Percentiles rank a stretch among this genome's conserved stretches.
Evolutionary conservation across 2,113 vertebrate species (phyloP).

Genomic region (Pachypanchax playfairii): DNA sequence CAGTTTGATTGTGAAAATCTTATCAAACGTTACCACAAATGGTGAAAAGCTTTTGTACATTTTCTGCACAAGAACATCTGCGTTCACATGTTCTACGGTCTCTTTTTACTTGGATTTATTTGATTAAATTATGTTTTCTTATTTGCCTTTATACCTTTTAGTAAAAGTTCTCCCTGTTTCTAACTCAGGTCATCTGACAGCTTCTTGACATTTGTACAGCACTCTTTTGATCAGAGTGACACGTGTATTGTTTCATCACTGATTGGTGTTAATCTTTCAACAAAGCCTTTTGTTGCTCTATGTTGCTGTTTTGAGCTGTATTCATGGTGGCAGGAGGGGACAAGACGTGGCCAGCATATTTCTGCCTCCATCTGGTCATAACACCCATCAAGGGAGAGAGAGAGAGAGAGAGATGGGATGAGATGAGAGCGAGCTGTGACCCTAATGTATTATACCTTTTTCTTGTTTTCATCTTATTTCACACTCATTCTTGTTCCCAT

Average conservation of each 20-base stretch:
- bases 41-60: too few species aligned
- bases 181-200: conserved; percentile 18
- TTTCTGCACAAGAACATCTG: neutral
- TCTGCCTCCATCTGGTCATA: conserved; percentile 42
- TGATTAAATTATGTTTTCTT: neutral
- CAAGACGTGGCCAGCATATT: conserved; percentile 39
- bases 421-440: conserved; percentile 14
- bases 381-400: conserved; percentile 21
- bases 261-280: conserved; percentile 33
- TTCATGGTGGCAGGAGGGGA: conserved; percentile 38
- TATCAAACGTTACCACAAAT: too few species aligned
- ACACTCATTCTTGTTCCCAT: conserved; percentile 11
- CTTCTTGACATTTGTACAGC: conserved; percentile 8
- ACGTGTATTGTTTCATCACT: conserved; percentile 35
- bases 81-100: neutral
- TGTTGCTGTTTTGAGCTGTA: conserved; percentile 53
- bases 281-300: conserved; percentile 31
- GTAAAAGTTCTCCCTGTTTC: conserved; percentile 13
- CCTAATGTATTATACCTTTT: conserved; percentile 6
- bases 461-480: conserved; percentile 19
- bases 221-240: conserved; percentile 22
- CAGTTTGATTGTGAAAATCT: neutral
- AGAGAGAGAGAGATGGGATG: neutral
- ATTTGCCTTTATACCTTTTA: neutral
- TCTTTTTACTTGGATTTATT: neutral